Evolutionary conservation across 2,797 vertebrate species (phyloP).

Genomic region (Staurois parvus): DNA sequence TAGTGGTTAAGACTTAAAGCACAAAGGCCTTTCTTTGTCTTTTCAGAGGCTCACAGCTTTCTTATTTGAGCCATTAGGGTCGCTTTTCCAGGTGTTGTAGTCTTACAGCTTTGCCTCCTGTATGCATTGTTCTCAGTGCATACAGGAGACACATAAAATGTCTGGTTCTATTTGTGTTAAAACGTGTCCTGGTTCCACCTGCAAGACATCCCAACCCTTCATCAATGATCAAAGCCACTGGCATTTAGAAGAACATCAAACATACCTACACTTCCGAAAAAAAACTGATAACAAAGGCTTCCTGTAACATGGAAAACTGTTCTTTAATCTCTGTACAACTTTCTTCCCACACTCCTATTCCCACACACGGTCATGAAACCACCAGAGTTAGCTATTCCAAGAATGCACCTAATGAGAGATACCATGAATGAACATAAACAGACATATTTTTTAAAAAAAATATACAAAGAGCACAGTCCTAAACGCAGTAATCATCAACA

Average conservation of each 20-base stretch:
- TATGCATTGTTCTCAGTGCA: conserved; percentile 5
- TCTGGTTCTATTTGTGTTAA: conserved; percentile 57
- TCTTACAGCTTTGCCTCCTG: background rate
- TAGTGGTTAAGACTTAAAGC: conserved; percentile 28
- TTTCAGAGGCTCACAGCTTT: conserved; percentile 2
- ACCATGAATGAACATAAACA: background rate
- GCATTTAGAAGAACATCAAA: conserved; percentile 30
- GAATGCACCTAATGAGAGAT: conserved; percentile 1
- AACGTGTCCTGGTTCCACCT: conserved; percentile 58
- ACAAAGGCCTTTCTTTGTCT: conserved; percentile 29
- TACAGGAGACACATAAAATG: conserved; percentile 52
- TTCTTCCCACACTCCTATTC: conserved; percentile 17
- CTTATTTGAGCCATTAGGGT: conserved; percentile 44
- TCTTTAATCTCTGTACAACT: background rate
- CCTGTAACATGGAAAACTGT: background rate
- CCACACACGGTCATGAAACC: conserved; percentile 14
- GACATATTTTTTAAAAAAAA: too few species aligned
- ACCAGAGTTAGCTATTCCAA: conserved; percentile 1
- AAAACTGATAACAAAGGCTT: conserved; percentile 15
- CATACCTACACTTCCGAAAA: conserved; percentile 10
- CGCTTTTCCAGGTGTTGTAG: conserved; percentile 54
- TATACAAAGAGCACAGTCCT: background rate
- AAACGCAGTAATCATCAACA: background rate
- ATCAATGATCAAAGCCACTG: conserved; percentile 52
- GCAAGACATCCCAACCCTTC: conserved; percentile 45